phyloP scores from a whole-genome alignment of 1,140 invertebrate genomes.

The Carposina sasakii region DNA sequence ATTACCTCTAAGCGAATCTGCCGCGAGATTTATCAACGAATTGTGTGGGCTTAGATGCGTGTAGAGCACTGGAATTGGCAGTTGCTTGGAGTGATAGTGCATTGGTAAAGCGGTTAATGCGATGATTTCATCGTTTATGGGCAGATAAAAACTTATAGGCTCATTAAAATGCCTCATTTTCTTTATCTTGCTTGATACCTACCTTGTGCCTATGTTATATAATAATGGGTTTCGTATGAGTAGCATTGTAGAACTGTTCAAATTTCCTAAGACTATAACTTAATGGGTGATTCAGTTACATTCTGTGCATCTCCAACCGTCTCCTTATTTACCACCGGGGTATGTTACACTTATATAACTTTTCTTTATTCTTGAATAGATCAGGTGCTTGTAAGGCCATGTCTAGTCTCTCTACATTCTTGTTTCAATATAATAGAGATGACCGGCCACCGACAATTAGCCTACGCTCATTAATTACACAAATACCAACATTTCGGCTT shows the following conservation, averaged over 20 bases:
- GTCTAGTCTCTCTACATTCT: constrained; percentile 26
- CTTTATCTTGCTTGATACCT: background rate
- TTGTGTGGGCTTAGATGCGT: constrained; percentile 51
- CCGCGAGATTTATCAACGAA: constrained; percentile 60
- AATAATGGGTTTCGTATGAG: background rate
- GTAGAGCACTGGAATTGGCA: constrained; percentile 22
- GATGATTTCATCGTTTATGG: background rate
- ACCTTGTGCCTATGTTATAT: background rate
- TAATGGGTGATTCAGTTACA: background rate
- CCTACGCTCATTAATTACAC: constrained; percentile 58
- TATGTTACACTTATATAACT: background rate
- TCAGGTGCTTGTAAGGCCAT: constrained; percentile 9
- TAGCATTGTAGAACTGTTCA: background rate
- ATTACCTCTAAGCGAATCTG: constrained; percentile 69
- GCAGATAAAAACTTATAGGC: background rate
- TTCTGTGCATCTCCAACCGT: no score
- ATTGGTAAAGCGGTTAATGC: background rate
- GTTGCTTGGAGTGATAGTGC: background rate
- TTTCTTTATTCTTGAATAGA: constrained; percentile 11
- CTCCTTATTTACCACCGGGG: no score
- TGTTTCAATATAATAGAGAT: constrained; percentile 41
- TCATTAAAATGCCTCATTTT: background rate
- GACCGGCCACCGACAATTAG: constrained; percentile 56
- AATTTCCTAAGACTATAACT: background rate
- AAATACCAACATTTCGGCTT: constrained; percentile 42